Evolutionary conservation across 2,113 vertebrate genomes (phyloP), one percentile per base, ranked within the genome.

Genomic region (Xiphorhynchus elegans): DNA sequence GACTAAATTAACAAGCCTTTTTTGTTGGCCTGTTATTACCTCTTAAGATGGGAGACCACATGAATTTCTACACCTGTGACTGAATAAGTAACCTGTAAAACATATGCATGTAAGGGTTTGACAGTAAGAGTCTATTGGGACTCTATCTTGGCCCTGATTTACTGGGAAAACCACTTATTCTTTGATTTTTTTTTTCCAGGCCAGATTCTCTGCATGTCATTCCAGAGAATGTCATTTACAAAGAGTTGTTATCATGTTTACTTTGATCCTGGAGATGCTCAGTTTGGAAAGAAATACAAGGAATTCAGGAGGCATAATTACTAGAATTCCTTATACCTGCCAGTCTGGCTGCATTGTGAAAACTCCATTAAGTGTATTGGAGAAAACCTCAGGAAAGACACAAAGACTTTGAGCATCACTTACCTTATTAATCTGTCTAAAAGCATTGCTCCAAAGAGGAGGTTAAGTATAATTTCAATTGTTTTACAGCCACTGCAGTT

Each of bases 321-420:
- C 74, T 94, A 69, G 87, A 92, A 46, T 74, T 66, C 67, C 29
- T 39, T 64, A 63, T 53, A 62, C 13, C 47, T 88, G 64, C 68
- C 75, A 81, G 37, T 87, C 84, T 96, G 66, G 29, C 60, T 86
- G 21, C 46, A 47, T 73, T 74, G 79, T 79, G 69, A 89, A 86
- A 95, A 94, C 17, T 12, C 52, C 56, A 77, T 76, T 77, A 90
- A 84, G 23, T n/a, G 8, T 40, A 75, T 78, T 90, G 76, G 40
- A 94, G 56, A 81, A 96, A 90, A 93, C n/a, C 52, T 92, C 44
- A 53, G 31, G 56, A 95, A 86, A 92, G 64, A 59, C n/a, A 81
- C 24, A 35, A 40, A 49, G 64, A 91, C 63, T 62, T 73, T 79
- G 85, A 70, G 31, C 47, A 37, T 87, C 81, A 81, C 20, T 64